Percentiles rank a stretch among this genome's conserved stretches.
These are phyloP conservation scores for Neoscelio sp. DNA, from an alignment of 2,888 invertebrate species.

Conservation along the genomic window DNA sequence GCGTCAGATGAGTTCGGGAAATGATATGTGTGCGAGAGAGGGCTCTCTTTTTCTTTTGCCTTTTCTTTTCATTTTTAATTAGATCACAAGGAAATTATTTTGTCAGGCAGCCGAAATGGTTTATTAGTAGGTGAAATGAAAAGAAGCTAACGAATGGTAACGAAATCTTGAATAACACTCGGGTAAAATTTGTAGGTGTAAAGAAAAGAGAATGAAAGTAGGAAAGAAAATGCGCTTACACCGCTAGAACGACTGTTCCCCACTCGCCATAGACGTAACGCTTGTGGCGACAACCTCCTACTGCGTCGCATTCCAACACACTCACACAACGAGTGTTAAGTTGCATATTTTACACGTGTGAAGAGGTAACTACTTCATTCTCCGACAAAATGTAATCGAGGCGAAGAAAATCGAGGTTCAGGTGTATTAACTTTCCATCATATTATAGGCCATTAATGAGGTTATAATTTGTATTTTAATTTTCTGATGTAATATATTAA, in stretches of 20 bases:
- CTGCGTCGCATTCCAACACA: conserved; percentile 55
- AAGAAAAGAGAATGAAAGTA: conserved; percentile 24
- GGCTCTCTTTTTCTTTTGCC: no score
- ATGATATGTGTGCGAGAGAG: no score
- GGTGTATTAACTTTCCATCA: conserved; percentile 56
- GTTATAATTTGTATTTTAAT: conserved; percentile 51
- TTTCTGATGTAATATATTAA: conserved; percentile 40
- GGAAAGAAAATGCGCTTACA: conserved; percentile 53
- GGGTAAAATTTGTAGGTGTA: conserved; percentile 27
- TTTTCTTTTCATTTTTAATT: no score
- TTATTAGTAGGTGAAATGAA: conserved; percentile 36
- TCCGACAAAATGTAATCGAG: conserved; percentile 46
- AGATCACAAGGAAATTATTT: no score
- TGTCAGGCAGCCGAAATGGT: no score
- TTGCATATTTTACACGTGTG: conserved; percentile 40
- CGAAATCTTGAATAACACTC: conserved; percentile 7
- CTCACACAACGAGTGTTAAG: conserved; percentile 39
- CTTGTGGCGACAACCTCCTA: conserved; percentile 60
- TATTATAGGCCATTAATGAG: conserved; percentile 43
- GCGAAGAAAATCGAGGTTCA: conserved; percentile 52
- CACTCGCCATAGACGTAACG: conserved; percentile 55
- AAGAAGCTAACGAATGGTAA: conserved; percentile 25
- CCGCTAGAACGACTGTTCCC: conserved; percentile 28
- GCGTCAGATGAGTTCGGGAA: no score
- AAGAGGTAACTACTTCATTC: conserved; percentile 52